Base-by-base conservation (phyloP, 2,797 vertebrate genomes). In the Geotrypetes seraphini region DNA sequence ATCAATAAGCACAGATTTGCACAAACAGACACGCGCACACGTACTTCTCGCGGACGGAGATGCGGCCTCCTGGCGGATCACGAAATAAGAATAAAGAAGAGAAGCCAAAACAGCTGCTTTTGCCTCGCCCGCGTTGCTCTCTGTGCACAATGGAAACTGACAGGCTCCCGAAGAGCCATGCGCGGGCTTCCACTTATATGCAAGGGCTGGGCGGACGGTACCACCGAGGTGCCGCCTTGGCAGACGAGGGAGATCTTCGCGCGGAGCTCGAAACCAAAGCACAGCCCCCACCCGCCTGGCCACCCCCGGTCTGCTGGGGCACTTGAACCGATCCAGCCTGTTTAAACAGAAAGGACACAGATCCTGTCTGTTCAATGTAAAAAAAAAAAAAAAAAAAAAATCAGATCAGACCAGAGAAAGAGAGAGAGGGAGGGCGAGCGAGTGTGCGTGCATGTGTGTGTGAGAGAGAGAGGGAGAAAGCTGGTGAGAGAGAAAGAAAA, bases 331-430 rank as follows among this genome's bases (percentile, higher is more conserved):
- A 57, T 67, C 91, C 86, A 79, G 89, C 85, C 85, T 88, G 88
- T 94, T 97, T 96, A 96, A 95, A 97, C 90, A 77, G 80, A 90
- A 91, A 93, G 91, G 87, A 93, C 90, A 89, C 87, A 81, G 91
- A 86, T 87, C 85, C 86, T 80, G 79, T 84, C 80, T 88, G 82
- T 81, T 91, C 87, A 87, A 89, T 86, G 87, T 88, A 90, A 87
- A 88, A 87, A 89, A 84, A 69, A 83, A n/a, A 89, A 84, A 69
- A 83, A n/a, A 79, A 87, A 85, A 54, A 54, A 59, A 54, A 48
- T 37, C 49, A 53, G 66, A 54, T 51, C 53, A 37, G 53, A 49
- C 53, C 54, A 56, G 31, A 49, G 47, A 36, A 44, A 56, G 52
- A 36, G 28, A 43, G 33, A 24, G 22, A n/a, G 22, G 10, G 36